Evolutionary conservation across 2,797 vertebrate genomes (phyloP).

Genomic region (Benthosema pterotum): DNA sequence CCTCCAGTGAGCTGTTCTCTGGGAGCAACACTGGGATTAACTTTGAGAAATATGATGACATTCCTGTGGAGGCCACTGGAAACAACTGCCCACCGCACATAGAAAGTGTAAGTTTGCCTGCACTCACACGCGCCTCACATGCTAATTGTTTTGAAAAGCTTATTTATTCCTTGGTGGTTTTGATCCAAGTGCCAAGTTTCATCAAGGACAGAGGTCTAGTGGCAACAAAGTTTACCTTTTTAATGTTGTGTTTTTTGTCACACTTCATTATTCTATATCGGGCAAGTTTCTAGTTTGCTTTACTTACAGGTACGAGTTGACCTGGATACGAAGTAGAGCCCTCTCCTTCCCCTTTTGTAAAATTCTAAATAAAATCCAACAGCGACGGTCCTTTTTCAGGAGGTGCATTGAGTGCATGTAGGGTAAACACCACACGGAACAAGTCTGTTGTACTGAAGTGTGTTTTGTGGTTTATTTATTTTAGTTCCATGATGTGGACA

Average conservation of each 20-base stretch:
- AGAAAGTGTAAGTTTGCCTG: slow-evolving; percentile 86
- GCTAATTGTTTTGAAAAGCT: too few species aligned
- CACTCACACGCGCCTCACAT: too few species aligned
- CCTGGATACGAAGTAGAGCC: neutral
- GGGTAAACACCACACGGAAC: too few species aligned
- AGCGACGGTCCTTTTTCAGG: too few species aligned
- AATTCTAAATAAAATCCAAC: too few species aligned
- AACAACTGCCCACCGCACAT: slow-evolving; percentile 93
- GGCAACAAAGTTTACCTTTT: too few species aligned
- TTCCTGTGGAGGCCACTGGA: slow-evolving; percentile 98
- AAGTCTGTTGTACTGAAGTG: neutral
- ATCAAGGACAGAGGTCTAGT: neutral
- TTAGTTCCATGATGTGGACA: slow-evolving; percentile 97
- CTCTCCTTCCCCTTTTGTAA: neutral
- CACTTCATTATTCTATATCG: too few species aligned
- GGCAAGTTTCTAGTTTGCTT: too few species aligned
- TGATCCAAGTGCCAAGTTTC: neutral
- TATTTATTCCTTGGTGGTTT: neutral
- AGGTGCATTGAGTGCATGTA: too few species aligned
- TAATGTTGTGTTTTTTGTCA: too few species aligned
- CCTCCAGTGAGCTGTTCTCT: slow-evolving; percentile 91
- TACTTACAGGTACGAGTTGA: too few species aligned
- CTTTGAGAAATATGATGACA: slow-evolving; percentile 99
- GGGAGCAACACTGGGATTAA: slow-evolving; percentile 98
- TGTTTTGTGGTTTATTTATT: neutral